phyloP scores from a whole-genome alignment of 2,113 vertebrate species.

The Chascanopsetta lugubris region DNA sequence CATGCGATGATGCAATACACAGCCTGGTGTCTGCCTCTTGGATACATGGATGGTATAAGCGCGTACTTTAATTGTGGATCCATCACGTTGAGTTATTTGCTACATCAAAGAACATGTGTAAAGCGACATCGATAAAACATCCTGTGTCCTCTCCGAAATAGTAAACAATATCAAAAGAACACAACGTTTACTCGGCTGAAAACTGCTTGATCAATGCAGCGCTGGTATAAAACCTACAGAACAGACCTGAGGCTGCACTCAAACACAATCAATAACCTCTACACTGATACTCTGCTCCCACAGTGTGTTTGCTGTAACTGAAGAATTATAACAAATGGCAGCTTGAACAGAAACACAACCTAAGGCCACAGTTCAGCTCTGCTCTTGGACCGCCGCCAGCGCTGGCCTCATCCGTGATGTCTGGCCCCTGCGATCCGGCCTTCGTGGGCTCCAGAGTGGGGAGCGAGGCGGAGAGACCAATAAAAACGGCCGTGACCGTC shows the following conservation, averaged over 20 bases:
- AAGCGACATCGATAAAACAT: no score
- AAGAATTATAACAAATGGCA: constrained; percentile 33
- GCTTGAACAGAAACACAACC: constrained; percentile 3
- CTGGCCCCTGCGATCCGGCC: constrained; percentile 49
- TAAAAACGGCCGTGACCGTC: constrained; percentile 53
- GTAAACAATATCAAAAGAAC: neutral
- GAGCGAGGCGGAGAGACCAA: constrained; percentile 62
- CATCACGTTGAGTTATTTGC: no score
- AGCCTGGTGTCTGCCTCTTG: no score
- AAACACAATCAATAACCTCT: constrained; percentile 45
- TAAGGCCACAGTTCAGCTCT: constrained; percentile 10
- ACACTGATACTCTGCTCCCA: constrained; percentile 30
- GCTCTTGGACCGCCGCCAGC: constrained; percentile 15
- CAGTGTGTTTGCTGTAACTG: constrained; percentile 19
- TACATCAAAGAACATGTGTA: no score
- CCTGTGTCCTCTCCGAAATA: neutral
- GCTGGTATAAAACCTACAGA: neutral
- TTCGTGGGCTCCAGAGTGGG: constrained; percentile 58
- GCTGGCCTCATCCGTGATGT: constrained; percentile 45
- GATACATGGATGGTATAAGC: no score
- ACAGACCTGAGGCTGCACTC: constrained; percentile 35
- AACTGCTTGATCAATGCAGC: neutral
- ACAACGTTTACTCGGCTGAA: neutral
- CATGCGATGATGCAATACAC: no score
- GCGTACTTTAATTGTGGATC: no score